Evolutionary conservation across 53 echinoderm and acorn worm genomes (phyloP).

Genomic region (Actinopyga echinites): DNA sequence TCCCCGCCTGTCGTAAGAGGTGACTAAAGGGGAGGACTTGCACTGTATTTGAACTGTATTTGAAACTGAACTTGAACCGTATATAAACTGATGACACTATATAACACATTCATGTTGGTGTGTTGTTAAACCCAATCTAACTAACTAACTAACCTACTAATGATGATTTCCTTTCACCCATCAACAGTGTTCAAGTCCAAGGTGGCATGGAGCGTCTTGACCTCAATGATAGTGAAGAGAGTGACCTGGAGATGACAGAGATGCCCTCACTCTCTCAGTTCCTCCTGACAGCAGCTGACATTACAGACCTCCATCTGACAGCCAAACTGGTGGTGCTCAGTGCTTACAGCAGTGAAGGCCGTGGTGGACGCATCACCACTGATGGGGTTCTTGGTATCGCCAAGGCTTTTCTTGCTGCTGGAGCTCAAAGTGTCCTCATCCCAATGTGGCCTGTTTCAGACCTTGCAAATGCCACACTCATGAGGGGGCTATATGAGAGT

Average conservation of each 20-base stretch:
- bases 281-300: constrained; percentile 94
- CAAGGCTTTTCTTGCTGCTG: constrained; percentile 92
- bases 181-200: constrained; percentile 9
- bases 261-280: constrained; percentile 87
- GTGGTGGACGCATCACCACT: constrained; percentile 79
- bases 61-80: too few relatives aligned
- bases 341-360: constrained; percentile 77
- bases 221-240: constrained; percentile 77
- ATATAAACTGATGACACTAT: too few relatives aligned
- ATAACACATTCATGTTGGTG: too few relatives aligned
- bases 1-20: background rate
- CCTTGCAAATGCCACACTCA: constrained; percentile 77
- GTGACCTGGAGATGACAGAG: constrained; percentile 70
- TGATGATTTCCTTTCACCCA: background rate
- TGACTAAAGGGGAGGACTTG: too few relatives aligned
- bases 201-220: constrained; percentile 75
- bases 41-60: too few relatives aligned
- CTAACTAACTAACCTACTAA: background rate
- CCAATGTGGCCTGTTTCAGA: constrained; percentile 96
- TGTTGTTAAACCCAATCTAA: too few relatives aligned
- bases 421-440: constrained; percentile 95
- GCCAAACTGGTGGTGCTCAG: constrained; percentile 97
- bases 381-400: constrained; percentile 87
- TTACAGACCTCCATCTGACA: constrained; percentile 83
- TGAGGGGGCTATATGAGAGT: constrained; percentile 80